phyloP scores from a whole-genome alignment of 2,888 invertebrate species.

The Platycnemis pennipes region DNA sequence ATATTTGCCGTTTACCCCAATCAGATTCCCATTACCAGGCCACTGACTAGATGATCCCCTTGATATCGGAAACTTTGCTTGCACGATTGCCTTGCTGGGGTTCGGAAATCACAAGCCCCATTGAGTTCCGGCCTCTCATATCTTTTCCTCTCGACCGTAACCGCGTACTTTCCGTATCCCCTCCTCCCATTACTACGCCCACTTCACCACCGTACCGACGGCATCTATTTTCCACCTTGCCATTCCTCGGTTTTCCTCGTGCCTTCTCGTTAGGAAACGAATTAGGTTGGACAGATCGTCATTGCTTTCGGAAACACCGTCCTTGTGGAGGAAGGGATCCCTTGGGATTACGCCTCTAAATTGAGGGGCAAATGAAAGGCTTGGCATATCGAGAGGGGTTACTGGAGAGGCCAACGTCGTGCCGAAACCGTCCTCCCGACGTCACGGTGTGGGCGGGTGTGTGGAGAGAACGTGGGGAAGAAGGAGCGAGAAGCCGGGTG shows the following conservation, averaged over 20 bases:
- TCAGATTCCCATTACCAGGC: too few species aligned
- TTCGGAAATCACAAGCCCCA: too few species aligned
- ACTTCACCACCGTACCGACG: not conserved
- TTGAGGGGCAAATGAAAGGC: slow-evolving; percentile 35
- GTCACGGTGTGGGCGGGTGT: not conserved
- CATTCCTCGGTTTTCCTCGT: not conserved
- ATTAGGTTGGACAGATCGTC: not conserved
- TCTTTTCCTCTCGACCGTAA: not conserved
- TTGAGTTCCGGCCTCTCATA: not conserved
- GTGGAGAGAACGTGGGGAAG: not conserved
- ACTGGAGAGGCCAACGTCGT: not conserved
- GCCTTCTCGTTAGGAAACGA: not conserved
- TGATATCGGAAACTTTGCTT: too few species aligned
- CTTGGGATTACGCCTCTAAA: slow-evolving; percentile 12
- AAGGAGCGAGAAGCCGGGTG: not conserved
- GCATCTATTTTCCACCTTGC: not conserved
- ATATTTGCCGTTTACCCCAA: too few species aligned
- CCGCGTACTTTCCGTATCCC: not conserved
- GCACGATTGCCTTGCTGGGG: too few species aligned
- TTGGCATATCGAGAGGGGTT: not conserved
- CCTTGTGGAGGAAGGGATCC: not conserved
- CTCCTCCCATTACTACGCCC: not conserved
- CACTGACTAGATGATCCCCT: too few species aligned
- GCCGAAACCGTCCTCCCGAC: not conserved
- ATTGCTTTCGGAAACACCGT: not conserved